Percentiles rank a stretch among this genome's conserved stretches.
Evolutionary conservation across 2,888 invertebrate species (phyloP).

Genomic region (Sycophila texana): DNA sequence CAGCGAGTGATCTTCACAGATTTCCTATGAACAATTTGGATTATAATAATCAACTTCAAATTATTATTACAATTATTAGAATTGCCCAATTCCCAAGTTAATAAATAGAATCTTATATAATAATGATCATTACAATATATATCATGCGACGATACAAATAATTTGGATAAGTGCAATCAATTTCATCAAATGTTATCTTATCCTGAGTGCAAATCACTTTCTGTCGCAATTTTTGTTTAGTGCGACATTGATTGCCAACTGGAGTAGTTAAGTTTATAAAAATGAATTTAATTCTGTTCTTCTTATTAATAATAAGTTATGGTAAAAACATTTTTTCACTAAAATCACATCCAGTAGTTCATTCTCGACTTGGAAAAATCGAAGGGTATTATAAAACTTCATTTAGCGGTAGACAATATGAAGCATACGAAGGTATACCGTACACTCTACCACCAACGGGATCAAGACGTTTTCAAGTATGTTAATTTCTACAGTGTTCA

Average conservation of each 20-base stretch:
- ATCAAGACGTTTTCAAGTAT: slow-evolving; percentile 16
- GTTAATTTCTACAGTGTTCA: neutral
- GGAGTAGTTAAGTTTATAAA: neutral
- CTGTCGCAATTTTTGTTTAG: neutral
- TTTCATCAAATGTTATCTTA: no score
- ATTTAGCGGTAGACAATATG: neutral
- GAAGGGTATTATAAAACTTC: slow-evolving; percentile 12
- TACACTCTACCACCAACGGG: slow-evolving; percentile 22
- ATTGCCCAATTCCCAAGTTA: no score
- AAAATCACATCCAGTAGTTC: neutral
- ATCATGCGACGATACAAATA: no score
- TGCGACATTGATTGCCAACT: neutral
- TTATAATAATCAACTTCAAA: no score
- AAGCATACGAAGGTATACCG: slow-evolving; percentile 32
- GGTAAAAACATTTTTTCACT: neutral
- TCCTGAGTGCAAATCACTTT: no score
- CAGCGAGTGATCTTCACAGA: no score
- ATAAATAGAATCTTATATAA: no score
- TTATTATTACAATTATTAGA: no score
- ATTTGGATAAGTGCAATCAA: no score
- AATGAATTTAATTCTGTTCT: neutral
- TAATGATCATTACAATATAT: no score
- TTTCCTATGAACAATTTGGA: no score
- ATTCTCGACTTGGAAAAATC: neutral
- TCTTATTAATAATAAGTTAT: neutral